Evolutionary conservation across 2,888 invertebrate species (phyloP).

Genomic region (Aspidiotus destructor): DNA sequence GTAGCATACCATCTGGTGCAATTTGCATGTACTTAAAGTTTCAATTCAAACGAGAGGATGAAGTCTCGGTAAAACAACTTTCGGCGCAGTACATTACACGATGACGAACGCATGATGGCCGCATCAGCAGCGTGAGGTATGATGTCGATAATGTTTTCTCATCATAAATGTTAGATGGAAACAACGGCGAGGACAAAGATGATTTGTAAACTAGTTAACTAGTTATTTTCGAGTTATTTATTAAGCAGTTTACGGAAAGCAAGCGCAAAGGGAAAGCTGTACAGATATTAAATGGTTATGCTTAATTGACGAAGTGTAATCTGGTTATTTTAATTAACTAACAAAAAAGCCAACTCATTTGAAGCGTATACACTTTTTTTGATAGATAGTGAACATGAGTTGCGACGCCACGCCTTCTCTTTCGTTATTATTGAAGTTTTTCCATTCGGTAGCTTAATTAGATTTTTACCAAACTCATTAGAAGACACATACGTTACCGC

Average conservation of each 20-base stretch:
- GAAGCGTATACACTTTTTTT: slow-evolving; percentile 5
- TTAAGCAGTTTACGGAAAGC: slow-evolving; percentile 14
- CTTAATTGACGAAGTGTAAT: slow-evolving; percentile 29
- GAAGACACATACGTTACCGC: slow-evolving; percentile 26
- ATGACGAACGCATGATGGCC: too few species aligned
- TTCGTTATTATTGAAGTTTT: slow-evolving; percentile 25
- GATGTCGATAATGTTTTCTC: slow-evolving; percentile 4
- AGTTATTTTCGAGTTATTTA: slow-evolving; percentile 22
- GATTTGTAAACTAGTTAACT: slow-evolving; percentile 25
- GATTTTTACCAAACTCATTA: slow-evolving; percentile 33
- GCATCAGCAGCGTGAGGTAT: too few species aligned
- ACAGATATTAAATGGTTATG: slow-evolving; percentile 21
- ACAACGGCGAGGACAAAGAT: slow-evolving; percentile 1
- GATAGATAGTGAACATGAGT: slow-evolving; percentile 29
- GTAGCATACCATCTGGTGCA: too few species aligned
- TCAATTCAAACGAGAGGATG: too few species aligned
- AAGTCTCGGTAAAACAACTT: too few species aligned
- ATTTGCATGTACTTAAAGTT: too few species aligned
- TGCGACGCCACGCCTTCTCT: slow-evolving; percentile 27
- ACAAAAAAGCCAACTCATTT: slow-evolving; percentile 24
- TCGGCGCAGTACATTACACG: too few species aligned
- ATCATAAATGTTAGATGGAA: background rate
- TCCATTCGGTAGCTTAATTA: slow-evolving; percentile 32
- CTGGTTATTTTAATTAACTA: slow-evolving; percentile 32
- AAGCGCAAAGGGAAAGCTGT: background rate